phyloP scores from a whole-genome alignment of 35 echinoderm and acorn worm genomes.

The Acanthaster planci region DNA sequence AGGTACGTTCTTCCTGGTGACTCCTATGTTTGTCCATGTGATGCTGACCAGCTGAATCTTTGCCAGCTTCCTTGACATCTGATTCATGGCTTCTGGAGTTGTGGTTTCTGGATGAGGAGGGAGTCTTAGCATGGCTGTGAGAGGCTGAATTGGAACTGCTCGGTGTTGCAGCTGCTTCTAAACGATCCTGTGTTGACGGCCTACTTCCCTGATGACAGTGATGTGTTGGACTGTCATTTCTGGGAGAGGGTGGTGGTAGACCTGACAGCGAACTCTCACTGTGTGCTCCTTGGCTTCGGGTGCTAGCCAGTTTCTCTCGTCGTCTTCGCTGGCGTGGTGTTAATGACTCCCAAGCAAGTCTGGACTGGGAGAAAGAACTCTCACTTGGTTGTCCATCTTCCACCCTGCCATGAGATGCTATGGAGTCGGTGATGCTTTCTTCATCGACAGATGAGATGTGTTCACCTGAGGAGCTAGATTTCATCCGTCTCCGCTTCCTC shows the following conservation, averaged over 20 bases:
- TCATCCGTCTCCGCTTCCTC: slow-evolving; percentile 43
- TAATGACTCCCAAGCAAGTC: slow-evolving; percentile 84
- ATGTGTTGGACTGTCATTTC: slow-evolving; percentile 5
- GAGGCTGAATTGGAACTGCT: slow-evolving; percentile 10
- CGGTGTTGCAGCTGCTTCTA: slow-evolving; percentile 21
- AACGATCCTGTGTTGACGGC: slow-evolving; percentile 7
- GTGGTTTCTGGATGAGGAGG: slow-evolving; percentile 7
- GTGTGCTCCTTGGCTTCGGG: slow-evolving; percentile 13
- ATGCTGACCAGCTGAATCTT: not conserved
- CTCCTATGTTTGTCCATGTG: not conserved
- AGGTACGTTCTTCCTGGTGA: not conserved
- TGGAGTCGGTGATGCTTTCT: slow-evolving; percentile 56
- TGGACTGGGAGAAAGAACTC: slow-evolving; percentile 47
- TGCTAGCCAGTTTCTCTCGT: slow-evolving; percentile 70
- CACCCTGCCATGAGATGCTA: slow-evolving; percentile 43
- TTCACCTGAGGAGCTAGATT: slow-evolving; percentile 59
- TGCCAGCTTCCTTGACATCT: not conserved
- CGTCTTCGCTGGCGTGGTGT: slow-evolving; percentile 79
- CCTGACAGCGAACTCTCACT: not conserved
- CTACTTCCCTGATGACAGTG: not conserved
- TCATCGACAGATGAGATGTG: slow-evolving; percentile 55
- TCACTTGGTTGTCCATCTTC: slow-evolving; percentile 61
- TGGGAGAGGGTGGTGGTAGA: slow-evolving; percentile 26
- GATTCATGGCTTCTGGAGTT: not conserved
- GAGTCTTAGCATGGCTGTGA: slow-evolving; percentile 4